Percentiles rank a stretch among this genome's conserved stretches.
Conservation (phyloP, 2,113 vertebrate genomes). For the Cebus imitator region DNA sequence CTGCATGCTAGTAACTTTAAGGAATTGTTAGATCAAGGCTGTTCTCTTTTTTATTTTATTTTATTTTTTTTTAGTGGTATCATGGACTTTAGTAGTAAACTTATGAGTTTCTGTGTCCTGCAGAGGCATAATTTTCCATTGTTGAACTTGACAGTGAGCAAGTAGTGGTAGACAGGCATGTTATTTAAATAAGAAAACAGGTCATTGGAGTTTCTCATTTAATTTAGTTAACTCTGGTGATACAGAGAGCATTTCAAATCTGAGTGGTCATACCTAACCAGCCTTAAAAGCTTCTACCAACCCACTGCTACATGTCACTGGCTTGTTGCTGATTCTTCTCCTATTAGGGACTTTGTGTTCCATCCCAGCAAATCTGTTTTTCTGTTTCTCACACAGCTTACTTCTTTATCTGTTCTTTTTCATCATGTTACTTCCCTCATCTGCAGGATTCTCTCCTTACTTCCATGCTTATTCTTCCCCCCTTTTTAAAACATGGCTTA, state of each 20-base stretch:
- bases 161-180: not conserved
- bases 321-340: constrained; percentile 27
- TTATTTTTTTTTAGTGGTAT: not conserved
- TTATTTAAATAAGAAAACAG: constrained; percentile 32
- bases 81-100: not conserved
- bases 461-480: not conserved
- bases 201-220: constrained; percentile 27
- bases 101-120: not conserved
- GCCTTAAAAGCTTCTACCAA: not conserved
- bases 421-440: not conserved
- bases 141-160: constrained; percentile 2
- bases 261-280: not conserved
- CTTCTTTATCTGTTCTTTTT: constrained; percentile 21
- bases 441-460: not conserved
- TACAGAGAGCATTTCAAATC: not conserved
- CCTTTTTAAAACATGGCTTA: not conserved
- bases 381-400: constrained; percentile 40
- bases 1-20: not conserved
- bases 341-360: constrained; percentile 33
- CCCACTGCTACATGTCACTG: not conserved
- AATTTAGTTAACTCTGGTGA: not conserved
- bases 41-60: not conserved
- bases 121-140: not conserved
- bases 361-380: not conserved
- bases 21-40: not conserved